Evolutionary conservation across 2,888 invertebrate species (phyloP).

Genomic region (Xestia rhomboidea): DNA sequence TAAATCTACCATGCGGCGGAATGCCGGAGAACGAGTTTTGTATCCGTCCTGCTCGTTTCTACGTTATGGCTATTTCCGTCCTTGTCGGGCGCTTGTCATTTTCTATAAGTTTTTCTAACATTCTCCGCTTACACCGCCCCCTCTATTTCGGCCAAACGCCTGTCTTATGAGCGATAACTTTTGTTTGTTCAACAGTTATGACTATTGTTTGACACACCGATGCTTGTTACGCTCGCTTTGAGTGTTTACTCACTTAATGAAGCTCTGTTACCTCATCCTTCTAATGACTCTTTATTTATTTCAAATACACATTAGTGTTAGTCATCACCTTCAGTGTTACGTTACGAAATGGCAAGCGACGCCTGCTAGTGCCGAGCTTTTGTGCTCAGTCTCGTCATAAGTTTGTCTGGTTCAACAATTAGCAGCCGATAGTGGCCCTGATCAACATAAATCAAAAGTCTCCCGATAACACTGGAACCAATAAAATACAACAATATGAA

Average conservation of each 20-base stretch:
- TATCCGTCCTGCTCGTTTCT: conserved; percentile 86
- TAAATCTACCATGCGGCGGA: conserved; percentile 90
- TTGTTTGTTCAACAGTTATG: conserved; percentile 88
- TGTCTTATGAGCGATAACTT: conserved; percentile 84
- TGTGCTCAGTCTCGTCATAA: conserved; percentile 9
- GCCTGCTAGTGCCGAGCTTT: conserved; percentile 14
- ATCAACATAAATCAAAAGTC: conserved; percentile 72
- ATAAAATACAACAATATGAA: conserved; percentile 75
- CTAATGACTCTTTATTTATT: conserved; percentile 75
- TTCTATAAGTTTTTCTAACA: conserved; percentile 91
- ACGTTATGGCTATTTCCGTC: conserved; percentile 83
- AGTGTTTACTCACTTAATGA: conserved; percentile 86
- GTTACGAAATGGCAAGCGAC: conserved; percentile 32
- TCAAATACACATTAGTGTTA: conserved; percentile 56
- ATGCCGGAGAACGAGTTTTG: conserved; percentile 89
- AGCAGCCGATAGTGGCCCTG: conserved; percentile 63
- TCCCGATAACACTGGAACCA: conserved; percentile 69
- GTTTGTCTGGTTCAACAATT: conserved; percentile 64
- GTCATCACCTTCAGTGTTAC: conserved; percentile 45
- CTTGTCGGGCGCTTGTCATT: conserved; percentile 89
- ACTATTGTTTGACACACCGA: conserved; percentile 88
- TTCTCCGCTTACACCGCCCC: conserved; percentile 86
- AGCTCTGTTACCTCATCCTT: conserved; percentile 81
- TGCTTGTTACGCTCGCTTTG: conserved; percentile 86
- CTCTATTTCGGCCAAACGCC: conserved; percentile 87